phyloP scores from a whole-genome alignment of 2,113 vertebrate genomes.

The Brachypteracias leptosomus region DNA sequence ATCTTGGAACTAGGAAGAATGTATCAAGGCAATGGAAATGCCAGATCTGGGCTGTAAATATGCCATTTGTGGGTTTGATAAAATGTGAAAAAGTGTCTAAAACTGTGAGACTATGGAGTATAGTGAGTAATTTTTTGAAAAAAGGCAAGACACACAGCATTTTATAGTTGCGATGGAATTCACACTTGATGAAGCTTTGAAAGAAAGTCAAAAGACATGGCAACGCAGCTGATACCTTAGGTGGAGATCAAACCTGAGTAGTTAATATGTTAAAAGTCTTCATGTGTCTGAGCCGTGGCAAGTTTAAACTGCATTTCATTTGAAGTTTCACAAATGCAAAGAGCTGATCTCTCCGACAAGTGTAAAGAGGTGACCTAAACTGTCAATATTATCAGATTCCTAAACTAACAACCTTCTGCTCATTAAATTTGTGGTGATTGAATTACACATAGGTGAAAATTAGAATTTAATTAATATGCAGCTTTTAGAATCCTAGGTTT shows the following conservation, averaged over 20 bases:
- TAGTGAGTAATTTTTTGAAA: not conserved
- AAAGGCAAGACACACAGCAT: not conserved
- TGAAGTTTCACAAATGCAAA: not conserved
- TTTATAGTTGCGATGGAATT: not conserved
- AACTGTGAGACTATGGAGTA: not conserved
- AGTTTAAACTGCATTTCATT: not conserved
- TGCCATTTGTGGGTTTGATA: not conserved
- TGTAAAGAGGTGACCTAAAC: not conserved
- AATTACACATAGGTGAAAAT: not conserved
- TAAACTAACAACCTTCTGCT: not conserved
- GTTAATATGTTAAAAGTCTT: not conserved
- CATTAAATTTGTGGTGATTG: not conserved
- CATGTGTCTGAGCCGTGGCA: not conserved
- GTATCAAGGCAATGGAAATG: not conserved
- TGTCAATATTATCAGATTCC: not conserved
- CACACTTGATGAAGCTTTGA: not conserved
- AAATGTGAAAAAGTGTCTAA: not conserved
- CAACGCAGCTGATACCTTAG: not conserved
- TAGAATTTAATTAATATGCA: not conserved
- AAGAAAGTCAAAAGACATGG: not conserved
- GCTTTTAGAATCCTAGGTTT: not conserved
- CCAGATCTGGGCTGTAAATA: not conserved
- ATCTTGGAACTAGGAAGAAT: not conserved
- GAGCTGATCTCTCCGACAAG: not conserved
- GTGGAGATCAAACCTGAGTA: not conserved